phyloP scores from a whole-genome alignment of 2,113 vertebrate species.

The Apteryx mantelli region DNA sequence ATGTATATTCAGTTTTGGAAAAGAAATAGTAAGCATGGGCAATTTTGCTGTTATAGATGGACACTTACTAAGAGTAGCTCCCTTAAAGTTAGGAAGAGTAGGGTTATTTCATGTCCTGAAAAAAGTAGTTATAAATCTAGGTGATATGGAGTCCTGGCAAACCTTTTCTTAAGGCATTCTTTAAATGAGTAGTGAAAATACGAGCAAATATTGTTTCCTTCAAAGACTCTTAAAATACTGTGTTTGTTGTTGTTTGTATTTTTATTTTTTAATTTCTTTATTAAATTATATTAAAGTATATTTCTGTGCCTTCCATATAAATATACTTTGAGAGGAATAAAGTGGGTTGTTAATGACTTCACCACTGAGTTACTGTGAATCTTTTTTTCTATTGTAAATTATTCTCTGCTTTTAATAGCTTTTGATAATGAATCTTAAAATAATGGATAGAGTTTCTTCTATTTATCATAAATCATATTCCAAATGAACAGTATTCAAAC shows the following conservation, averaged over 20 bases:
- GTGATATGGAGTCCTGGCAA: background rate
- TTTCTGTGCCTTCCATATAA: background rate
- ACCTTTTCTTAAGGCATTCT: background rate
- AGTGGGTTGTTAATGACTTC: background rate
- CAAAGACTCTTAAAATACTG: background rate
- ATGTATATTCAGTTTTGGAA: background rate
- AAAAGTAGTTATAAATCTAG: background rate
- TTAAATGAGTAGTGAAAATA: background rate
- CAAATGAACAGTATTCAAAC: background rate
- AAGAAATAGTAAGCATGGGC: background rate
- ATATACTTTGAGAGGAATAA: background rate
- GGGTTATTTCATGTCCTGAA: background rate
- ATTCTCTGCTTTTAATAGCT: background rate
- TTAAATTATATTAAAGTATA: background rate
- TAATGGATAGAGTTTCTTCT: background rate
- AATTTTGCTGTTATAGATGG: background rate
- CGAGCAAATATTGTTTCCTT: background rate
- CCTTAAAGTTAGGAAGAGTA: background rate
- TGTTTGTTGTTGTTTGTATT: background rate
- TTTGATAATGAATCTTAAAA: slow-evolving; percentile 2
- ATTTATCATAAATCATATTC: background rate
- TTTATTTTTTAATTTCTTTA: background rate
- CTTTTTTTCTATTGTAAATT: background rate
- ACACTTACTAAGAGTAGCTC: background rate
- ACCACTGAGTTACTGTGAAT: background rate